Evolutionary conservation across 2,888 invertebrate genomes (phyloP).

Genomic region (Timema podura): DNA sequence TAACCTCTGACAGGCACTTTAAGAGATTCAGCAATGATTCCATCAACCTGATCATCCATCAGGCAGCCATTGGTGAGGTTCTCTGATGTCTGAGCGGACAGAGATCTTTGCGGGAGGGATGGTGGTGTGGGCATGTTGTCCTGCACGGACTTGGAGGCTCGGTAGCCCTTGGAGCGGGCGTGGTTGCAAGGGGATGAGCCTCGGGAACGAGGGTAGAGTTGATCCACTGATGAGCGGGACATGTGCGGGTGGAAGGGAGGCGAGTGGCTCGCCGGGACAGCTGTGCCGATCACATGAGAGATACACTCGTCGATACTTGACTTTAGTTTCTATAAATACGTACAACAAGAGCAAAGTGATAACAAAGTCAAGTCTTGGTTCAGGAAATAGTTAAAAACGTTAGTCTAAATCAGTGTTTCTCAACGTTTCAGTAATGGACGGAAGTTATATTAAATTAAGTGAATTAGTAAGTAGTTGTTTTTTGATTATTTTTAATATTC

Average conservation of each 20-base stretch:
- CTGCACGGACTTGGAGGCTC: slow-evolving; percentile 30
- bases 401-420: no score
- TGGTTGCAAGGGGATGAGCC: slow-evolving; percentile 21
- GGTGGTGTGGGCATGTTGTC: slow-evolving; percentile 21
- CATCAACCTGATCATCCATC: slow-evolving; percentile 30
- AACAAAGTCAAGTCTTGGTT: no score
- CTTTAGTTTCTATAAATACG: slow-evolving; percentile 57
- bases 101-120: slow-evolving; percentile 22
- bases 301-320: slow-evolving; percentile 78
- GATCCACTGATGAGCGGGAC: slow-evolving; percentile 25
- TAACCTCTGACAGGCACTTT: slow-evolving; percentile 33
- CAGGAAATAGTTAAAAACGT: no score
- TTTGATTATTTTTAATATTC: no score
- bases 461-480: no score
- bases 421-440: no score
- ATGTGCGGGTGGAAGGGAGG: slow-evolving; percentile 18
- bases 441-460: no score
- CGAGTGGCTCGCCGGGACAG: slow-evolving; percentile 40
- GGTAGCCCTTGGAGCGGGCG: slow-evolving; percentile 24
- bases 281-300: slow-evolving; percentile 76
- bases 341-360: no score
- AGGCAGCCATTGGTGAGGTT: neutral
- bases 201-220: slow-evolving; percentile 26
- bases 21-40: slow-evolving; percentile 31
- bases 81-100: slow-evolving; percentile 20